Evolutionary conservation across 1,140 invertebrate species (phyloP).

Genomic region (Drosophila nigromelanica): DNA sequence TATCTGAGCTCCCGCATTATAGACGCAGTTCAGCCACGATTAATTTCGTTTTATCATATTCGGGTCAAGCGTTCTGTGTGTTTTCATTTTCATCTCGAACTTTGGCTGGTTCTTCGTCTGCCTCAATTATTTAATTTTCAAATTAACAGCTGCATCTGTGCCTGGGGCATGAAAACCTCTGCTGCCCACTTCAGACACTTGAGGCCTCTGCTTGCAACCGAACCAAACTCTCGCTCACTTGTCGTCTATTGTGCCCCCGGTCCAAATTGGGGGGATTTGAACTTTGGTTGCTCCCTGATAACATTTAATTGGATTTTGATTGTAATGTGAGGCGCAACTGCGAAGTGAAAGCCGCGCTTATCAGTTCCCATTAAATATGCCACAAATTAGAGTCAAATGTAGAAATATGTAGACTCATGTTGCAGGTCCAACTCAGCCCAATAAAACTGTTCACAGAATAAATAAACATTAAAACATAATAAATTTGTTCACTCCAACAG

Average conservation of each 20-base stretch:
- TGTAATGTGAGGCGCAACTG: conserved; percentile 47
- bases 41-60: conserved; percentile 38
- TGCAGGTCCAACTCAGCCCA: neutral
- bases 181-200: neutral
- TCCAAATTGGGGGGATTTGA: conserved; percentile 15
- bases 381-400: neutral
- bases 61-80: conserved; percentile 56
- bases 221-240: conserved; percentile 5
- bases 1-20: conserved; percentile 1
- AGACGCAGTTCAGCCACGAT: neutral
- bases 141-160: conserved; percentile 70
- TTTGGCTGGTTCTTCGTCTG: conserved; percentile 3
- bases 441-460: conserved; percentile 10
- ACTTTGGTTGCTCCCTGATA: conserved; percentile 56
- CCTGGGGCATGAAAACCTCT: conserved; percentile 34
- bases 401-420: conserved; percentile 10
- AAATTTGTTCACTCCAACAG: conserved; percentile 14
- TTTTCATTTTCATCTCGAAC: conserved; percentile 51
- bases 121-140: conserved; percentile 72
- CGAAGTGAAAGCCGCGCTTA: conserved; percentile 50
- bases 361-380: conserved; percentile 35
- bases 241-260: conserved; percentile 14
- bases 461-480: conserved; percentile 25
- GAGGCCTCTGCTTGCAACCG: neutral
- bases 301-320: conserved; percentile 72